Evolutionary conservation across 2,888 invertebrate species (phyloP).

Genomic region (Drosophila sordidula): DNA sequence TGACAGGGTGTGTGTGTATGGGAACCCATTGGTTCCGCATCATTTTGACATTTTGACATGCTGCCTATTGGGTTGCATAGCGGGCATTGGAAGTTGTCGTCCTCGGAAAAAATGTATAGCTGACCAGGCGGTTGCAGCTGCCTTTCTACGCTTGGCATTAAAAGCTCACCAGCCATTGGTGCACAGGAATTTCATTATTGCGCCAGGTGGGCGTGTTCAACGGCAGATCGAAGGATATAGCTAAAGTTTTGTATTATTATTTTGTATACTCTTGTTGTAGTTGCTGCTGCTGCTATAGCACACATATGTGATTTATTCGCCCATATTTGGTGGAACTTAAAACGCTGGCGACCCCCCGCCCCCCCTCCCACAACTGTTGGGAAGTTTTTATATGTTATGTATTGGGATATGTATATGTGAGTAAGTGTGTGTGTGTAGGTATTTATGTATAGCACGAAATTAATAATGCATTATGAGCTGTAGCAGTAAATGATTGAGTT

Average conservation of each 20-base stretch:
- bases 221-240: slow-evolving; percentile 29
- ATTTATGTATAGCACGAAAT: slow-evolving; percentile 36
- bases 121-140: slow-evolving; percentile 31
- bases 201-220: slow-evolving; percentile 59
- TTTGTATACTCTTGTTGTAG: slow-evolving; percentile 24
- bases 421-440: neutral
- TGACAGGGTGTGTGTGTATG: slow-evolving; percentile 6
- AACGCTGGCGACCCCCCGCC: slow-evolving; percentile 33
- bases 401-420: neutral
- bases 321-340: slow-evolving; percentile 56
- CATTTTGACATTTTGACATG: slow-evolving; percentile 67
- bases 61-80: no score
- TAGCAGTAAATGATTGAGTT: slow-evolving; percentile 41
- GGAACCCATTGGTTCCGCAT: slow-evolving; percentile 26
- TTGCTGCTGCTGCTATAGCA: slow-evolving; percentile 34
- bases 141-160: slow-evolving; percentile 52
- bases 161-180: slow-evolving; percentile 42
- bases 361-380: slow-evolving; percentile 55
- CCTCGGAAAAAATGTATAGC: slow-evolving; percentile 18
- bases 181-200: slow-evolving; percentile 71
- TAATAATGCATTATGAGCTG: slow-evolving; percentile 68
- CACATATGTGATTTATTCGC: slow-evolving; percentile 66
- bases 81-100: no score
- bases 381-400: slow-evolving; percentile 35
- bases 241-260: slow-evolving; percentile 52